Conservation (phyloP, 2,797 vertebrate species). For the Coluber constrictor region DNA sequence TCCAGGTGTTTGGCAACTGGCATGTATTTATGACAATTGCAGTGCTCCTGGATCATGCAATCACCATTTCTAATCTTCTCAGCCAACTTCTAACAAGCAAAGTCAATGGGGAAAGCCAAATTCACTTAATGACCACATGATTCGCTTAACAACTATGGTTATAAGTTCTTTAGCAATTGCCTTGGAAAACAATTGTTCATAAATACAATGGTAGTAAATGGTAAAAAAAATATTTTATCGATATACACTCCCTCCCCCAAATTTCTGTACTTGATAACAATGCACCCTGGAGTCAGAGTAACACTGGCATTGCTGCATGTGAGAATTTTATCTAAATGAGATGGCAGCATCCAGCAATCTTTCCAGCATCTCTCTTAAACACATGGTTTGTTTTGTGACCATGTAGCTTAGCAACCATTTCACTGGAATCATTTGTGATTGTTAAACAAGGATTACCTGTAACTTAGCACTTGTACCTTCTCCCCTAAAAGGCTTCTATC, state of each 20-base stretch:
- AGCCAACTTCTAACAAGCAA: not conserved
- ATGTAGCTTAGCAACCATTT: not conserved
- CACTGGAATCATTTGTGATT: not conserved
- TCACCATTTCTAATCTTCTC: not conserved
- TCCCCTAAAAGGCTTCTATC: not conserved
- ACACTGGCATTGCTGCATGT: not conserved
- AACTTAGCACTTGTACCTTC: not conserved
- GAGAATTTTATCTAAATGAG: not conserved
- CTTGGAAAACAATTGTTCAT: not conserved
- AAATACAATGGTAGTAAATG: not conserved
- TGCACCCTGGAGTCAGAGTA: not conserved
- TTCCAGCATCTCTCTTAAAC: not conserved
- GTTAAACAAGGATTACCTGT: not conserved
- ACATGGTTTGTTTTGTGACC: not conserved
- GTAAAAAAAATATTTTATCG: not conserved
- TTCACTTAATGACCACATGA: not conserved
- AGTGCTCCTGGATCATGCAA: not conserved
- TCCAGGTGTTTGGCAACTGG: not conserved
- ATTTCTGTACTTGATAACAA: not conserved
- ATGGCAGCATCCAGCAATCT: not conserved
- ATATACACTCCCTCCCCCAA: not conserved
- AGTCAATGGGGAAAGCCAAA: not conserved
- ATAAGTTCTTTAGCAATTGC: not conserved
- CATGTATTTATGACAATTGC: not conserved
- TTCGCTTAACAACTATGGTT: not conserved